These are phyloP conservation scores for Trachemys scripta DNA, from an alignment of 2,113 vertebrate genomes.

Conservation along the genomic window DNA sequence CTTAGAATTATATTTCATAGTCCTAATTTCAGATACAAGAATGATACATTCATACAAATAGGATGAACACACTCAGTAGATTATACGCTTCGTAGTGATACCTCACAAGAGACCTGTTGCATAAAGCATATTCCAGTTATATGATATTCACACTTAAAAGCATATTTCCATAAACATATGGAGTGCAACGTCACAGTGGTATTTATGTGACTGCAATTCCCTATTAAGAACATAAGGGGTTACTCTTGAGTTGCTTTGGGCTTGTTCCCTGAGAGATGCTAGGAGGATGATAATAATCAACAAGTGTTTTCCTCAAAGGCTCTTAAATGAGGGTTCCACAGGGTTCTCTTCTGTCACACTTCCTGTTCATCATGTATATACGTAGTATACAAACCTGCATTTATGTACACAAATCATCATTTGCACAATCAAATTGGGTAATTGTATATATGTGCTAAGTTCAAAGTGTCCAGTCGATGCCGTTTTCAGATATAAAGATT, in stretches of 20 bases:
- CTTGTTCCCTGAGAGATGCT: background rate
- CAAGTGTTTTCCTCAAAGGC: background rate
- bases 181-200: background rate
- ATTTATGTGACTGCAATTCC: background rate
- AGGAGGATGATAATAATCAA: background rate
- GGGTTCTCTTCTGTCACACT: background rate
- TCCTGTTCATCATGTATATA: background rate
- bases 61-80: no score
- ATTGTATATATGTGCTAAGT: background rate
- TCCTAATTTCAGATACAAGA: no score
- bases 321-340: background rate
- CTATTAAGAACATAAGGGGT: background rate
- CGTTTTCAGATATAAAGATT: background rate
- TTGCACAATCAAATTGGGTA: background rate
- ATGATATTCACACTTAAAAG: no score
- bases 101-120: no score
- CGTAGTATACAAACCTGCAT: no score
- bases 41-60: no score
- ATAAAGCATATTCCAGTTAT: no score
- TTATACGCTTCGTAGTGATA: no score
- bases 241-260: background rate
- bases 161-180: no score
- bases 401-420: no score
- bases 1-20: no score
- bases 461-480: background rate